These are phyloP conservation scores for Ophion slaviceki DNA, from an alignment of 2,888 invertebrate genomes.

Conservation along the genomic window DNA sequence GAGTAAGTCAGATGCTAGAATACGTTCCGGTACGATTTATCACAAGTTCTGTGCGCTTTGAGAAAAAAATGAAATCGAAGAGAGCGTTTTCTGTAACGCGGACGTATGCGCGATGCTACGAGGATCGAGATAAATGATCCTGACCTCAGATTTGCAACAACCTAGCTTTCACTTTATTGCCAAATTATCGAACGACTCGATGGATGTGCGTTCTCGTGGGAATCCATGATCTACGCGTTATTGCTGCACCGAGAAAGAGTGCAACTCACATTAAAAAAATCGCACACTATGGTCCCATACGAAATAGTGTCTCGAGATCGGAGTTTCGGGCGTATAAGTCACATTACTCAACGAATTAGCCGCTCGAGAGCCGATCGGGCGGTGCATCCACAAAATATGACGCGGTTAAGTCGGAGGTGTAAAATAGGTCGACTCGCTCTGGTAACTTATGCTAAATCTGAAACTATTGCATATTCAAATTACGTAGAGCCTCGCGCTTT, in stretches of 20 bases:
- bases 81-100: constrained; percentile 14
- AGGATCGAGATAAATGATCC: constrained; percentile 45
- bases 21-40: background rate
- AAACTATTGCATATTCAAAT: constrained; percentile 30
- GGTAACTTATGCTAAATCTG: constrained; percentile 27
- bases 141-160: constrained; percentile 48
- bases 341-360: constrained; percentile 9
- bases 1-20: background rate
- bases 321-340: background rate
- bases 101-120: constrained; percentile 20
- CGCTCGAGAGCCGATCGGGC: background rate
- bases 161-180: constrained; percentile 66
- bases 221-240: constrained; percentile 9
- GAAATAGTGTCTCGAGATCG: background rate
- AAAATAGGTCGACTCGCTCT: constrained; percentile 24
- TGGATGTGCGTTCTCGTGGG: constrained; percentile 44
- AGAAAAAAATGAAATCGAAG: background rate
- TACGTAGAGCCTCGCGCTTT: background rate
- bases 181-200: constrained; percentile 57
- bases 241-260: background rate
- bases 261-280: constrained; percentile 22
- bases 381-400: constrained; percentile 16
- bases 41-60: background rate
- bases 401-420: constrained; percentile 1
- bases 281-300: background rate